Evolutionary conservation across 2,888 invertebrate genomes (phyloP).

Genomic region (Chydorus sphaericus): DNA sequence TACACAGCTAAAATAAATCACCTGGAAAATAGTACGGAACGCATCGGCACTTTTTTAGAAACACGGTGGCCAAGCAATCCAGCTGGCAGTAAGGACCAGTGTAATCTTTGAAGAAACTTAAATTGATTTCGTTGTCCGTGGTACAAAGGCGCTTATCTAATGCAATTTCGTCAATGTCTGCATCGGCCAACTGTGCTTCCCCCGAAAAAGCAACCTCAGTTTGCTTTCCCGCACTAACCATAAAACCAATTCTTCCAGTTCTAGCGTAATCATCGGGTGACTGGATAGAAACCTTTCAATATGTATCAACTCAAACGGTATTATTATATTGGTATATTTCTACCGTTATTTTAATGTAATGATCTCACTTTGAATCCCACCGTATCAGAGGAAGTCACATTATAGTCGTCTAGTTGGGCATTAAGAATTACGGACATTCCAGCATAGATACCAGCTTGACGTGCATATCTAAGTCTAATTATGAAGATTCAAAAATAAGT

Average conservation of each 20-base stretch:
- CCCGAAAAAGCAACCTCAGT: not conserved
- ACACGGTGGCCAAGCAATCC: slow-evolving; percentile 10
- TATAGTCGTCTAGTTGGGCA: slow-evolving; percentile 8
- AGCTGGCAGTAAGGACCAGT: slow-evolving; percentile 11
- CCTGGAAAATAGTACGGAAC: slow-evolving; percentile 13
- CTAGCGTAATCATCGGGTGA: slow-evolving; percentile 12
- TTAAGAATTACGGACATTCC: slow-evolving; percentile 11
- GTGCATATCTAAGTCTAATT: not conserved
- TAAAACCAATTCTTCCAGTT: slow-evolving; percentile 6
- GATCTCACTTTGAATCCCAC: slow-evolving; percentile 15
- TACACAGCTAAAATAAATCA: no score
- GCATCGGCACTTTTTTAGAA: slow-evolving; percentile 12
- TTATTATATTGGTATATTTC: not conserved
- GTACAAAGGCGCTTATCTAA: slow-evolving; percentile 7
- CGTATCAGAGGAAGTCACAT: slow-evolving; percentile 10
- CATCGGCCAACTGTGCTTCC: not conserved
- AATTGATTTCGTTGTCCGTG: slow-evolving; percentile 7
- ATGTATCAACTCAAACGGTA: no score
- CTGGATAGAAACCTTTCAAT: slow-evolving; percentile 13
- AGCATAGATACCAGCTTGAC: slow-evolving; percentile 2
- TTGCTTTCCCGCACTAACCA: slow-evolving; percentile 11
- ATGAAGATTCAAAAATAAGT: not conserved
- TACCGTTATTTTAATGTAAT: not conserved
- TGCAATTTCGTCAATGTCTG: not conserved
- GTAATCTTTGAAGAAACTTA: slow-evolving; percentile 14